phyloP scores from a whole-genome alignment of 2,888 invertebrate species.

The Camptogramma bilineatum region DNA sequence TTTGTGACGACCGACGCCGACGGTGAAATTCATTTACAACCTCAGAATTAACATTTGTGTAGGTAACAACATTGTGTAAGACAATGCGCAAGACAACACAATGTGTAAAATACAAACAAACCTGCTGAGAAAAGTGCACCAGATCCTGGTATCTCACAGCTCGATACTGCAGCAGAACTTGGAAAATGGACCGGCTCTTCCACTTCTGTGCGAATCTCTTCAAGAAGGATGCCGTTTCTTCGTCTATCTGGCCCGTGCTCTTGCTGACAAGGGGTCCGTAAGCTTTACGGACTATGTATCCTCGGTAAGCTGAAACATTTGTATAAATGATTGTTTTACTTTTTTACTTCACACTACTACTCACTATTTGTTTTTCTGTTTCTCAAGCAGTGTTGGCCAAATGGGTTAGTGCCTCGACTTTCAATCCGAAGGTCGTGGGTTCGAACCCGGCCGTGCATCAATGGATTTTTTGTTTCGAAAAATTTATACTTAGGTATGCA shows the following conservation, averaged over 20 bases:
- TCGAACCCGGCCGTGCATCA: too few species aligned
- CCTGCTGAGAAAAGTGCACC: conserved; percentile 95
- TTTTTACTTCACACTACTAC: not conserved
- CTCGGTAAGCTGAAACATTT: conserved; percentile 87
- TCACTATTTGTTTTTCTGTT: too few species aligned
- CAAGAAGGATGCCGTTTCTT: conserved; percentile 90
- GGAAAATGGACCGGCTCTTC: conserved; percentile 92
- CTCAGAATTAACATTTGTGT: too few species aligned
- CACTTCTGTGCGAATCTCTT: conserved; percentile 91
- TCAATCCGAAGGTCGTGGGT: too few species aligned
- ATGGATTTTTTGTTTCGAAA: too few species aligned
- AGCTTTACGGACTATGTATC: conserved; percentile 88
- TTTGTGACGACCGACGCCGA: too few species aligned
- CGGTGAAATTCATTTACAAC: too few species aligned
- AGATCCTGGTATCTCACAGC: conserved; percentile 93
- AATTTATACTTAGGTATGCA: too few species aligned
- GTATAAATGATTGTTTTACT: conserved; percentile 3
- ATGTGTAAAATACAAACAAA: conserved; percentile 54
- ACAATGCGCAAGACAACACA: too few species aligned
- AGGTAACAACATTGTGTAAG: too few species aligned
- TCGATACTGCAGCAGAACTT: conserved; percentile 92
- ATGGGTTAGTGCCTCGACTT: too few species aligned
- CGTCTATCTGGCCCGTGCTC: conserved; percentile 87
- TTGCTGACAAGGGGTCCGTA: conserved; percentile 87
- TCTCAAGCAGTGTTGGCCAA: too few species aligned